These are phyloP conservation scores for Grammatotria lemairii DNA, from an alignment of 2,113 vertebrate genomes.

Conservation along the genomic window DNA sequence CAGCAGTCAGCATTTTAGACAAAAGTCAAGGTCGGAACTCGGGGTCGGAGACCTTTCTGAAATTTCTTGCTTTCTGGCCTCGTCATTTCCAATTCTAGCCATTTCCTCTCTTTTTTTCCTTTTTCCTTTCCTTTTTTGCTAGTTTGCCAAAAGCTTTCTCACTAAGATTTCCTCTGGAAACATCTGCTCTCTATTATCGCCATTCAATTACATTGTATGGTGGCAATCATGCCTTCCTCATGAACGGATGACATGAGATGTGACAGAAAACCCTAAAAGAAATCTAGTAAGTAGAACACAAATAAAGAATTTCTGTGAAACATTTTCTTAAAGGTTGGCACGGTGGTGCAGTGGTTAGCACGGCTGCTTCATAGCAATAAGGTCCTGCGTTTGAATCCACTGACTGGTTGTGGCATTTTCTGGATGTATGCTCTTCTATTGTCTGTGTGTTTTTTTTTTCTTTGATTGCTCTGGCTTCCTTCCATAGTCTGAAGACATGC, in stretches of 20 bases:
- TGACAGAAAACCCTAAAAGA: not conserved
- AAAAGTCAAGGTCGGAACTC: not conserved
- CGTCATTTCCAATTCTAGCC: not conserved
- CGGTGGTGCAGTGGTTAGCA: not conserved
- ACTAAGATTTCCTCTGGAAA: not conserved
- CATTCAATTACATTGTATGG: not conserved
- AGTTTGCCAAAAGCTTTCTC: not conserved
- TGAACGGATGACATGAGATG: not conserved
- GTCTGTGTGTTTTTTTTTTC: not conserved
- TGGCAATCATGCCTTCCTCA: not conserved
- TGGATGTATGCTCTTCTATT: not conserved
- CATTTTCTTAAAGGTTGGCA: not conserved
- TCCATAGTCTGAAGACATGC: not conserved
- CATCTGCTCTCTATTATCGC: not conserved
- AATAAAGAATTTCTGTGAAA: not conserved
- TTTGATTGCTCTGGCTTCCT: not conserved
- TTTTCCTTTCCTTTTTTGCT: not conserved
- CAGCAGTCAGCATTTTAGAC: not conserved
- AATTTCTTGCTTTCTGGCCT: not conserved
- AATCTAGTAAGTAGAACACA: not conserved
- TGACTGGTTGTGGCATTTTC: not conserved
- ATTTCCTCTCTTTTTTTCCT: not conserved
- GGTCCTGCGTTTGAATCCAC: not conserved
- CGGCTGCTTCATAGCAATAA: not conserved
- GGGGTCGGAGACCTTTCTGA: not conserved